Conservation (phyloP, 2,888 invertebrate genomes). For the Candidula unifasciata region DNA sequence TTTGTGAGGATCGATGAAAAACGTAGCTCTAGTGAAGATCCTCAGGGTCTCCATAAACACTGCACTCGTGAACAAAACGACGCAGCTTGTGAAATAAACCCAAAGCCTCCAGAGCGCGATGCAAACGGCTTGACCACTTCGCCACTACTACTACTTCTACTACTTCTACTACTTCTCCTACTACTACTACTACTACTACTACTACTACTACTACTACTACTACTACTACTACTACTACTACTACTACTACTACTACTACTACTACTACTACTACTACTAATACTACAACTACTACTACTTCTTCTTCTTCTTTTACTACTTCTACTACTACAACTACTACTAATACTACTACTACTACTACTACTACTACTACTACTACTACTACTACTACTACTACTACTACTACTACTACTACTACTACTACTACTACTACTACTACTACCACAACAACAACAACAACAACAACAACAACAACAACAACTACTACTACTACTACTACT, state of each 20-base stretch:
- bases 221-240: not conserved
- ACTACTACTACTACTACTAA: slow-evolving; percentile 7
- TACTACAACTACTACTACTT: not conserved
- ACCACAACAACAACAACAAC: not conserved
- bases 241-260: slow-evolving; percentile 5
- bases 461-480: not conserved
- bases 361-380: not conserved
- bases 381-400: slow-evolving; percentile 9
- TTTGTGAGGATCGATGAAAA: too few relatives aligned
- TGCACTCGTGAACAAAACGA: too few relatives aligned
- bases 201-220: not conserved
- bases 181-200: not conserved
- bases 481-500: slow-evolving; percentile 20
- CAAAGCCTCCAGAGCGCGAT: too few relatives aligned
- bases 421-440: too few relatives aligned
- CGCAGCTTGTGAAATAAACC: too few relatives aligned
- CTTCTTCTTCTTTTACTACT: not conserved
- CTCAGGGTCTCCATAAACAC: too few relatives aligned
- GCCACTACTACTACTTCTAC: not conserved
- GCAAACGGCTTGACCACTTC: too few relatives aligned
- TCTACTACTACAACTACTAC: slow-evolving; percentile 10
- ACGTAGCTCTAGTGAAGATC: too few relatives aligned
- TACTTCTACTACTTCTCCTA: not conserved
- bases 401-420: not conserved
- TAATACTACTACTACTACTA: slow-evolving; percentile 6